phyloP scores from a whole-genome alignment of 2,888 invertebrate genomes.

The Euphydryas editha region DNA sequence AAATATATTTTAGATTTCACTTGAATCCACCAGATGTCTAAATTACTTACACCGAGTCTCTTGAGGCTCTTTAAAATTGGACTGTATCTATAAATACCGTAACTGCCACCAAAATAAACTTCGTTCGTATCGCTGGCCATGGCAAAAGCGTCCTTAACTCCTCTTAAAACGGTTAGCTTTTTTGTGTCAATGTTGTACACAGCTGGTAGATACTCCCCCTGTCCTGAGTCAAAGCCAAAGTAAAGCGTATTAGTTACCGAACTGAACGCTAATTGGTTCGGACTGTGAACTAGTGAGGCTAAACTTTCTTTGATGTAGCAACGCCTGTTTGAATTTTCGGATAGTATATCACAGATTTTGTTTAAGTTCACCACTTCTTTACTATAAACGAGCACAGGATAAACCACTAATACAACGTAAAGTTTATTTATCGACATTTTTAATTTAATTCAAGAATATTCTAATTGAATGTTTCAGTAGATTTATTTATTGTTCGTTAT shows the following conservation, averaged over 20 bases:
- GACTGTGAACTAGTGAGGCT: slow-evolving; percentile 60
- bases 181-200: slow-evolving; percentile 58
- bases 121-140: slow-evolving; percentile 54
- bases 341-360: slow-evolving; percentile 53
- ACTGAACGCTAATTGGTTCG: slow-evolving; percentile 70
- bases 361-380: slow-evolving; percentile 32
- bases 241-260: slow-evolving; percentile 60
- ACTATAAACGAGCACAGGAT: slow-evolving; percentile 17
- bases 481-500: neutral
- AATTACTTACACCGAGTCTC: slow-evolving; percentile 55
- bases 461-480: neutral
- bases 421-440: slow-evolving; percentile 13
- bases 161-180: slow-evolving; percentile 63
- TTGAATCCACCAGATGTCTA: slow-evolving; percentile 74
- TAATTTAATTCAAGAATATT: neutral
- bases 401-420: slow-evolving; percentile 17
- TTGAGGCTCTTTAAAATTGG: slow-evolving; percentile 51
- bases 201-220: slow-evolving; percentile 68
- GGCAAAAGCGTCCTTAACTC: slow-evolving; percentile 72
- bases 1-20: slow-evolving; percentile 63
- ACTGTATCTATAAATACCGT: slow-evolving; percentile 69
- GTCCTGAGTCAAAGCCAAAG: slow-evolving; percentile 71
- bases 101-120: slow-evolving; percentile 71
- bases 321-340: slow-evolving; percentile 52
- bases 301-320: slow-evolving; percentile 67